Evolutionary conservation across 1,140 invertebrate species (phyloP).

Genomic region (Lepidurus packardi): DNA sequence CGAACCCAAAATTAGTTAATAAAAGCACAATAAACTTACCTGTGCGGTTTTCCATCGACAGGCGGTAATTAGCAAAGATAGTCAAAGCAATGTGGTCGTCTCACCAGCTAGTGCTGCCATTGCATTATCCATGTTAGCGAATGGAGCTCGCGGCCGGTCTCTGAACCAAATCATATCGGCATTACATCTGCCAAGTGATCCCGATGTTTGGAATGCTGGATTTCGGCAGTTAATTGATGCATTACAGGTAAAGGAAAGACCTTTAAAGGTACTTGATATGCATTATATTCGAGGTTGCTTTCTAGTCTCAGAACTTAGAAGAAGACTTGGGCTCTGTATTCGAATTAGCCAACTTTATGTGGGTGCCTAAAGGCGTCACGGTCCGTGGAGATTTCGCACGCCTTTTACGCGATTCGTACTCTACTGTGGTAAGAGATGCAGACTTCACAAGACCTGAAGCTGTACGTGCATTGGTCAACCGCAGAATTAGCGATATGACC

Average conservation of each 20-base stretch:
- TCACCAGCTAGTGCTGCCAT: conserved; percentile 31
- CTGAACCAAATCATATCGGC: conserved; percentile 26
- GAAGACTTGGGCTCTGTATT: neutral
- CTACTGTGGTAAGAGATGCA: conserved; percentile 28
- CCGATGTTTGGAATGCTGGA: conserved; percentile 11
- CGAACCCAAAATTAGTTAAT: neutral
- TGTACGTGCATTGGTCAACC: conserved; percentile 31
- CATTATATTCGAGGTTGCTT: neutral
- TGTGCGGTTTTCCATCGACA: neutral
- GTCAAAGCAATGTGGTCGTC: conserved; percentile 26
- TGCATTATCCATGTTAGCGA: conserved; percentile 28
- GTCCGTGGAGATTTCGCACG: conserved; percentile 28
- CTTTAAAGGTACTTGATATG: neutral
- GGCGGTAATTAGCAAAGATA: neutral
- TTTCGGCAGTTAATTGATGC: conserved; percentile 24
- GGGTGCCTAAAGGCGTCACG: conserved; percentile 29
- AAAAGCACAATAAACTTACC: neutral
- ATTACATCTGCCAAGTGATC: conserved; percentile 10
- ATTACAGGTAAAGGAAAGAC: conserved; percentile 25
- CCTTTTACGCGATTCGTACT: conserved; percentile 25
- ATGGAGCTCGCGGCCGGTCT: conserved; percentile 28
- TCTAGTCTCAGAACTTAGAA: neutral
- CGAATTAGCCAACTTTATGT: conserved; percentile 31
- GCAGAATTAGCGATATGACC: conserved; percentile 29
- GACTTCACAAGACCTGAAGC: conserved; percentile 29